These are phyloP conservation scores for Steatornis caripensis DNA, from an alignment of 2,113 vertebrate species.

Conservation along the genomic window DNA sequence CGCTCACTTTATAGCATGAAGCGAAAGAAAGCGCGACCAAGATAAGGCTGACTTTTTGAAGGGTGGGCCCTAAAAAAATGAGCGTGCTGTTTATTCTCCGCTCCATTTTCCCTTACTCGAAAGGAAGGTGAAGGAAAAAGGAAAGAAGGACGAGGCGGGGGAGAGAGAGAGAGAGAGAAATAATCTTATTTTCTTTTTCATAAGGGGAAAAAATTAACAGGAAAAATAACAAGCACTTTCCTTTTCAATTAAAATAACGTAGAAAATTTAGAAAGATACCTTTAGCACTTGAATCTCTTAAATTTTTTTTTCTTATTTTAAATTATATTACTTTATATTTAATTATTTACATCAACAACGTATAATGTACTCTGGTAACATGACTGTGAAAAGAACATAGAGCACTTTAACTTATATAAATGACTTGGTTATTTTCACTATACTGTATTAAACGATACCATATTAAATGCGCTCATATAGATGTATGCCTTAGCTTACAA, in stretches of 20 bases:
- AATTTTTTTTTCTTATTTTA: neutral
- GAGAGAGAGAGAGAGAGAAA: neutral
- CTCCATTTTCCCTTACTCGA: neutral
- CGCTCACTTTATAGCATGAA: neutral
- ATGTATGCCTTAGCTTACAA: neutral
- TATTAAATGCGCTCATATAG: neutral
- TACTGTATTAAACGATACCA: neutral
- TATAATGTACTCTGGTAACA: neutral
- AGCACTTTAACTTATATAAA: neutral
- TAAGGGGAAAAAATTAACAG: neutral
- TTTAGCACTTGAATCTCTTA: neutral
- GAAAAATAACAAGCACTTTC: neutral
- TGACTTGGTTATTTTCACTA: neutral
- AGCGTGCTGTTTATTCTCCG: neutral
- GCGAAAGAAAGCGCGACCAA: neutral
- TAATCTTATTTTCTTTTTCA: neutral
- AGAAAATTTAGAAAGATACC: neutral
- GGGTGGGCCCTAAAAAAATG: neutral
- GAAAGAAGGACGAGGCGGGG: fast-evolving
- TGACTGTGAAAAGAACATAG: neutral
- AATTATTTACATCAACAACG: neutral
- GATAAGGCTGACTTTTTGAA: neutral
- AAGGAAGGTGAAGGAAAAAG: neutral
- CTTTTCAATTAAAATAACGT: neutral
- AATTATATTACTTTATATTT: neutral